Percentiles rank a stretch among this genome's conserved stretches.
Conservation (phyloP, 2,113 vertebrate genomes). For the Protobothrops flavoviridis region DNA sequence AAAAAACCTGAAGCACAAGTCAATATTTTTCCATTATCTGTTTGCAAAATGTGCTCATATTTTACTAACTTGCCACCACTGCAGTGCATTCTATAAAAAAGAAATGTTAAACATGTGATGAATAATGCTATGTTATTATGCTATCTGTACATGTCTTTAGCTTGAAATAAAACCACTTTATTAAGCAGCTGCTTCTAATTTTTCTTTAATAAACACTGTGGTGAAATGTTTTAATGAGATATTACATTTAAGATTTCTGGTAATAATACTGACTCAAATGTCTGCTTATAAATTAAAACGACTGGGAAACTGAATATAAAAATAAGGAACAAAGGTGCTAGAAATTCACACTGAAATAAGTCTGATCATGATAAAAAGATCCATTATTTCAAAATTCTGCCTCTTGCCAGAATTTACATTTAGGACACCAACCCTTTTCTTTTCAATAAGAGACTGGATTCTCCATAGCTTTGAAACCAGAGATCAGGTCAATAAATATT, state of each 20-base stretch:
- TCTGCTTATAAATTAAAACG: not conserved
- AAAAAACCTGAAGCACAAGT: not conserved
- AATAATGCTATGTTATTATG: conserved; percentile 3
- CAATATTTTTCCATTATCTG: not conserved
- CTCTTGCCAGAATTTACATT: not conserved
- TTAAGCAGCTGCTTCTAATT: conserved; percentile 11
- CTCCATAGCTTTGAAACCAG: not conserved
- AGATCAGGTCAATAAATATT: not conserved
- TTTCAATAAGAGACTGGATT: not conserved
- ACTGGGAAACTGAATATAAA: not conserved
- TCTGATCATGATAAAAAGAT: not conserved
- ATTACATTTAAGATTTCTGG: not conserved
- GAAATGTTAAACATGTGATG: not conserved
- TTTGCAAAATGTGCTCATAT: not conserved
- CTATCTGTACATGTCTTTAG: not conserved
- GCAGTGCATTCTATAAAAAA: not conserved
- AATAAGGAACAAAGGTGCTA: not conserved
- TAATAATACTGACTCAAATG: conserved; percentile 3
- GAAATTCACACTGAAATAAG: not conserved
- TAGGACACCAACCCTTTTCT: not conserved
- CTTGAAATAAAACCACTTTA: not conserved
- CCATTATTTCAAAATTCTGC: not conserved
- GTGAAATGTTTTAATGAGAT: conserved; percentile 16
- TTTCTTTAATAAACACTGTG: conserved; percentile 12
- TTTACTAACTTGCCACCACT: not conserved